A percentile compares a stretch with the other conserved stretches of the same genome.
Evolutionary conservation across 2,888 invertebrate species (phyloP).

Genomic region (Pecten maximus): DNA sequence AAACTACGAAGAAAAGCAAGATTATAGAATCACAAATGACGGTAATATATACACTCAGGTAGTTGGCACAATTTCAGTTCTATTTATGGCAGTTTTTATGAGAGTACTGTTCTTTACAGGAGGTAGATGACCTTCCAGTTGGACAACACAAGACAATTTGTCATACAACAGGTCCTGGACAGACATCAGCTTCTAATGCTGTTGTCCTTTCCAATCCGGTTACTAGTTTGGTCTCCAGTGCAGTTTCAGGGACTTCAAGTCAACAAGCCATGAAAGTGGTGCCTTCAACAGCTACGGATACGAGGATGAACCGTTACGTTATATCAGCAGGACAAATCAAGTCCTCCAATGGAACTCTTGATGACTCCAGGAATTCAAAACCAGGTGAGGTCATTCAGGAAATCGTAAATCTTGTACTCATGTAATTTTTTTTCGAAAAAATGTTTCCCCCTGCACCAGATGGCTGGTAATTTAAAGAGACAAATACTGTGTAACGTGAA

Average conservation of each 20-base stretch:
- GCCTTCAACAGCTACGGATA: neutral
- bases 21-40: too few relatives aligned
- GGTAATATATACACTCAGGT: too few relatives aligned
- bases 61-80: too few relatives aligned
- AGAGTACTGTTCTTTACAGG: neutral
- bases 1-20: too few relatives aligned
- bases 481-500: too few relatives aligned
- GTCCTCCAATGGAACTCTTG: neutral
- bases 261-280: neutral
- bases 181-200: neutral
- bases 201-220: neutral
- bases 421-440: too few relatives aligned
- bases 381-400: neutral
- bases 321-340: constrained; percentile 2
- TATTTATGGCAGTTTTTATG: too few relatives aligned
- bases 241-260: neutral
- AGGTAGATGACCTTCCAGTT: neutral
- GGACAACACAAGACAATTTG: neutral
- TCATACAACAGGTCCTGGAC: neutral
- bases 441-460: too few relatives aligned
- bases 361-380: neutral
- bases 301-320: neutral
- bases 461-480: too few relatives aligned
- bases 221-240: neutral
- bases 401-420: neutral